These are phyloP conservation scores for Rhabditoides inermis DNA, from an alignment of 2,888 invertebrate genomes.

Conservation along the genomic window DNA sequence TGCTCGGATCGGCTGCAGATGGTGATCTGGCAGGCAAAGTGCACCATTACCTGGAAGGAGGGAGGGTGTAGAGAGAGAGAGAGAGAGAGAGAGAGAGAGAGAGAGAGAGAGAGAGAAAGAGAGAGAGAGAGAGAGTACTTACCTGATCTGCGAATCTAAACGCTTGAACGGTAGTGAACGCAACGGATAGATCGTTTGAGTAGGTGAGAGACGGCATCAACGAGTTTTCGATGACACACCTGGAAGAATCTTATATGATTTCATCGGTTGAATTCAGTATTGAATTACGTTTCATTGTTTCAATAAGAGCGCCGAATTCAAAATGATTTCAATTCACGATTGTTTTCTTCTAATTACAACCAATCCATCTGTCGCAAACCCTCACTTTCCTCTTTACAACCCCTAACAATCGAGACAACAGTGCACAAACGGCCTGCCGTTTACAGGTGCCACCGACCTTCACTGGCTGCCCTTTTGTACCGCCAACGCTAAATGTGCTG, in stretches of 20 bases:
- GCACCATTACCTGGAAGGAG: constrained; percentile 22
- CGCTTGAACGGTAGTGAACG: constrained; percentile 35
- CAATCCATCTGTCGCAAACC: too few species aligned
- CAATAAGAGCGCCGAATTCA: too few species aligned
- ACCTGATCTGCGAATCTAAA: constrained; percentile 50
- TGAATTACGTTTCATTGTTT: too few species aligned
- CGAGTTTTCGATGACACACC: constrained; percentile 41
- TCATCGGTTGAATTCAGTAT: background rate
- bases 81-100: too few species aligned
- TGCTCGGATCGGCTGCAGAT: constrained; percentile 37
- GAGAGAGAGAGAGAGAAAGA: too few species aligned
- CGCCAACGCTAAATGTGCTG: too few species aligned
- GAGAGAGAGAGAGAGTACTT: constrained; percentile 5
- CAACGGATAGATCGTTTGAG: constrained; percentile 28
- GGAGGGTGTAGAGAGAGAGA: background rate
- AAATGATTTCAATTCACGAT: background rate
- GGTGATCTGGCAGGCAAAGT: constrained; percentile 49
- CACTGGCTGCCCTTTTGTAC: too few species aligned
- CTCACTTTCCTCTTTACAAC: too few species aligned
- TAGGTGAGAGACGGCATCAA: constrained; percentile 39
- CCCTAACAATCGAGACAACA: too few species aligned
- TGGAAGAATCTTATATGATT: constrained; percentile 9
- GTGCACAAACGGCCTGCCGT: too few species aligned
- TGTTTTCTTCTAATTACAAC: too few species aligned
- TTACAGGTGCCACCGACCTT: too few species aligned